Conservation (phyloP, 2,888 invertebrate species). For the Lapara coniferarum region DNA sequence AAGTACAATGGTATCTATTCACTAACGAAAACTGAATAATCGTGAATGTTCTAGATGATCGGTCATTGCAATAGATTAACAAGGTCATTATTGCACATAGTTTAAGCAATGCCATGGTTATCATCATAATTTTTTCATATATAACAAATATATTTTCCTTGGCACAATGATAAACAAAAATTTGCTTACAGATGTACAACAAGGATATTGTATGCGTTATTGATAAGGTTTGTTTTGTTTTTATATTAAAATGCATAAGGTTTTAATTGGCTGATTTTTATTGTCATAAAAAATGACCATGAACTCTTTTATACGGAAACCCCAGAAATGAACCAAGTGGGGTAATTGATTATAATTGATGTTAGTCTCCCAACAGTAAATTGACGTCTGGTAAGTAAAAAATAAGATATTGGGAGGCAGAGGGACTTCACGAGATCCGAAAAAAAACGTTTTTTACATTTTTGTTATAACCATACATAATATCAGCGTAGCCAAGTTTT, state of each 20-base stretch:
- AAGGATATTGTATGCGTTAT: constrained; percentile 66
- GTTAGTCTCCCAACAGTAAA: too few species aligned
- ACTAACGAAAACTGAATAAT: constrained; percentile 1
- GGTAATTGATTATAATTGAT: too few species aligned
- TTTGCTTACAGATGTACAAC: constrained; percentile 62
- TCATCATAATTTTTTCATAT: background rate
- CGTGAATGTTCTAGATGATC: constrained; percentile 16
- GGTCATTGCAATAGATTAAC: constrained; percentile 7
- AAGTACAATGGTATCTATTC: background rate
- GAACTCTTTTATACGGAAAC: too few species aligned
- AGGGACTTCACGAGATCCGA: too few species aligned
- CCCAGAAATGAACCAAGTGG: too few species aligned
- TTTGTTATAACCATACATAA: too few species aligned
- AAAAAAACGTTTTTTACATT: too few species aligned
- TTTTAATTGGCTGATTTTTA: background rate
- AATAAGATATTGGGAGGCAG: too few species aligned
- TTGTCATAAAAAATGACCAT: background rate
- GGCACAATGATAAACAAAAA: constrained; percentile 10
- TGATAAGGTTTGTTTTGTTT: constrained; percentile 53
- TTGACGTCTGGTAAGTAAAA: too few species aligned
- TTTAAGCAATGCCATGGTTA: constrained; percentile 5
- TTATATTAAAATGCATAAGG: background rate
- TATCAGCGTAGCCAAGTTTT: too few species aligned
- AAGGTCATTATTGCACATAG: constrained; percentile 13
- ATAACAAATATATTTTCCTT: background rate